Conservation (phyloP, 2,113 vertebrate genomes). For the Scomber colias region DNA sequence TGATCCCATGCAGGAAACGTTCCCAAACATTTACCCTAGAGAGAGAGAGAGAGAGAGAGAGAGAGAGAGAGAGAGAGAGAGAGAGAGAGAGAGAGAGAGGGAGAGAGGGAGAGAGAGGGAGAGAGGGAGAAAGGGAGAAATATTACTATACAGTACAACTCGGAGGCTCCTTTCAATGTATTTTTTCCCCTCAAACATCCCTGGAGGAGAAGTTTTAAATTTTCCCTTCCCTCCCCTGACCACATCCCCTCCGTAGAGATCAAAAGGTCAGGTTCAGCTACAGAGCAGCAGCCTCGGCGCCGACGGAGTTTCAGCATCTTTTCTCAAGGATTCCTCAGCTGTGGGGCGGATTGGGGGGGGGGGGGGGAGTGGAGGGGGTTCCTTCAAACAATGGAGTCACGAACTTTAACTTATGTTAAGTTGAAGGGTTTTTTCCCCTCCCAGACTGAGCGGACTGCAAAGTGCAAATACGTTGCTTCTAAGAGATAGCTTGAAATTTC, state of each 20-base stretch:
- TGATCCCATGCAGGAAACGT: too few species aligned
- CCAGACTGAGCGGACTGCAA: not conserved
- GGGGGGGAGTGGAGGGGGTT: not conserved
- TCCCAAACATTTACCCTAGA: too few species aligned
- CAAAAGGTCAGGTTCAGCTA: slow-evolving; percentile 21
- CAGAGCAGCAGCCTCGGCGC: not conserved
- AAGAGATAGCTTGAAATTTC: too few species aligned
- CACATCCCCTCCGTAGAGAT: not conserved
- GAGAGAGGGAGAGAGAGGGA: too few species aligned
- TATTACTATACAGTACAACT: not conserved
- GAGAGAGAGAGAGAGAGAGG: too few species aligned
- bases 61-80: too few species aligned
- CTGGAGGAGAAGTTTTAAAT: not conserved
- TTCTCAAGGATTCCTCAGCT: slow-evolving; percentile 24
- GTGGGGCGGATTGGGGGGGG: too few species aligned
- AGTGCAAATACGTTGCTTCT: not conserved
- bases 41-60: too few species aligned
- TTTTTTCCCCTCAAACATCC: slow-evolving; percentile 4
- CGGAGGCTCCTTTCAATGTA: not conserved
- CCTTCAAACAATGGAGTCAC: not conserved
- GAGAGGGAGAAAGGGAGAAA: not conserved
- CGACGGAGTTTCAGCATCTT: slow-evolving; percentile 32
- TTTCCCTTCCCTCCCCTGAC: not conserved
- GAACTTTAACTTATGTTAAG: not conserved
- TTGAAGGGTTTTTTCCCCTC: not conserved